phyloP scores from a whole-genome alignment of 2,113 vertebrate species.

The Rhabdornis inornatus region DNA sequence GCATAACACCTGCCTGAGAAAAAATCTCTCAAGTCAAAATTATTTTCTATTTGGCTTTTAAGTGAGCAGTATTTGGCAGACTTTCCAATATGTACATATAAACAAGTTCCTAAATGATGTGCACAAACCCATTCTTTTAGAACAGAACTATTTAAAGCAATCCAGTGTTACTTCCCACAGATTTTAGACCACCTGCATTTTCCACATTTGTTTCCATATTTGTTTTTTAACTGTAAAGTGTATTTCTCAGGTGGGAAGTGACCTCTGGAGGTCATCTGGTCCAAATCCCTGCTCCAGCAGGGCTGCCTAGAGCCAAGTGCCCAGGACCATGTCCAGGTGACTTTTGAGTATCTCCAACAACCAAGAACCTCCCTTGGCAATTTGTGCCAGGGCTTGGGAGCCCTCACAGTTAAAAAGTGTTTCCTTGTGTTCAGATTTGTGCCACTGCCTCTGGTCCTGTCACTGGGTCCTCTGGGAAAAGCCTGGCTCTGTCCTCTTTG shows the following conservation, averaged over 20 bases:
- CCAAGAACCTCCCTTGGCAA: no score
- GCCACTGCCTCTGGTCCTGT: background rate
- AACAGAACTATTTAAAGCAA: background rate
- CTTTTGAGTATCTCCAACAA: background rate
- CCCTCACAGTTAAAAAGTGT: background rate
- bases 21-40: background rate
- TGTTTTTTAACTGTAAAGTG: background rate
- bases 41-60: no score
- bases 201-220: background rate
- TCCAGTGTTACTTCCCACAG: background rate
- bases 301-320: background rate
- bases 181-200: background rate
- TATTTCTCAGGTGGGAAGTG: background rate
- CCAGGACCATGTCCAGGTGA: background rate
- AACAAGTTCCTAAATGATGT: background rate
- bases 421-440: background rate
- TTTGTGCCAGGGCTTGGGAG: rapidly evolving
- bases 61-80: background rate
- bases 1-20: background rate
- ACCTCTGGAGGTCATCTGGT: background rate
- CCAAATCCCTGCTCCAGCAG: background rate
- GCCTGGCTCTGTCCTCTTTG: background rate
- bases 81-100: background rate
- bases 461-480: background rate
- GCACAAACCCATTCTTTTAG: background rate